Evolutionary conservation across 1,140 invertebrate genomes (phyloP), one percentile per base, ranked within the genome.

Genomic region (Catajapyx aquilonaris): DNA sequence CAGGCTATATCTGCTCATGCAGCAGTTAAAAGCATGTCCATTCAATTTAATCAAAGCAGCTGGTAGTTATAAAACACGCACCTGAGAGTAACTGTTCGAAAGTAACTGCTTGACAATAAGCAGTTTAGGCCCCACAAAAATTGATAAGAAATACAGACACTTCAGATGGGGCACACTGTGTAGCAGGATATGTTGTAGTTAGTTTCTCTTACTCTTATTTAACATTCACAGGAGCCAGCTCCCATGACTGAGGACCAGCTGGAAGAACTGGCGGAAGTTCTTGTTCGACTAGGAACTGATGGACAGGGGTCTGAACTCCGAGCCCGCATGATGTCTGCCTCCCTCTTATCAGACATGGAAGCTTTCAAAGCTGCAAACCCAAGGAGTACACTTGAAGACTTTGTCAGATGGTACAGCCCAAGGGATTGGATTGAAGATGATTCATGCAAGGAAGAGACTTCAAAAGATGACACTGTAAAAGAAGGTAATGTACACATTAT

Each of bases 331-430:
- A 94, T 97, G 78, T 88, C 84, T 52, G 85, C 88, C 1, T 87
- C 85, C 5, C 60, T 98, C 5, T 60, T 91, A 3, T 95, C 90
- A 0, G 94, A 98, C 54, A 97, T 97, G 90, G 86, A 97, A 55
- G 84, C 90, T 1, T 97, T 98, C 50, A 96, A 96, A 60, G 91
- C 93, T 2, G 94, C 94, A 1, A 98, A 98, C 68, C 91, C 91
- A 1, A 78, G 75, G 1, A 73, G 75, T 16, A 63, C 71, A n/a
- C 54, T 98, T 13, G 88, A 85, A 53, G 94, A 98, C 55, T 98
- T 98, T 57, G 88, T 98, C 38, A 68, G 86, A 37, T 97, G 90
- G 90, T 95, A 96, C 54, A 96, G 91, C 0, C 94, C 94, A 1
- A 64, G 87, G 28, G 93, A 97, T 55, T 95, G 85, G 80, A 71